These are phyloP conservation scores for Lampris megalopsis DNA, from an alignment of 2,113 vertebrate genomes.

Conservation along the genomic window DNA sequence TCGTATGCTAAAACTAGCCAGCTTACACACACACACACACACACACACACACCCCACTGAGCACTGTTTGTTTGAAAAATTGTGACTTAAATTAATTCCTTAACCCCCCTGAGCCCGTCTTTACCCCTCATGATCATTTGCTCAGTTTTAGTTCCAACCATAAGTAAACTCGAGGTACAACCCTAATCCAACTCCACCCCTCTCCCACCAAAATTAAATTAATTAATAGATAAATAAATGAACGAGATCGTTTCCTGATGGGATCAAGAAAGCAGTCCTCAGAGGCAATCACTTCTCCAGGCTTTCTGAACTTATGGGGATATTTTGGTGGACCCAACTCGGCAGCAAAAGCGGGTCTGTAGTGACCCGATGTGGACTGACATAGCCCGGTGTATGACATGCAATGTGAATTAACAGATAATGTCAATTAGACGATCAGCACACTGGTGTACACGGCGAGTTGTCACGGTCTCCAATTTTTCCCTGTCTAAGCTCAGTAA, in stretches of 20 bases:
- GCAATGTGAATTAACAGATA: conserved; percentile 54
- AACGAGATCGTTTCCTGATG: conserved; percentile 26
- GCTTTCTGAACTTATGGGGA: conserved; percentile 46
- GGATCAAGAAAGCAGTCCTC: conserved; percentile 23
- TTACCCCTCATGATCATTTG: conserved; percentile 26
- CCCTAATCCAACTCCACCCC: not conserved
- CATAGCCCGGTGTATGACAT: not conserved
- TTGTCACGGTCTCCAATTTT: conserved; percentile 57
- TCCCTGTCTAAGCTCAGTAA: conserved; percentile 75
- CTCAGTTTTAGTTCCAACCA: conserved; percentile 20
- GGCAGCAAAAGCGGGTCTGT: conserved; percentile 72
- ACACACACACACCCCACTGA: conserved; percentile 19
- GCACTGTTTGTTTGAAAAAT: conserved; percentile 14
- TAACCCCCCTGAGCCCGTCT: conserved; percentile 18
- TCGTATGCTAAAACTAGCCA: conserved; percentile 20
- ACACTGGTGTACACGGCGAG: not conserved
- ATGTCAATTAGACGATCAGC: conserved; percentile 68
- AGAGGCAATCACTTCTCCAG: not conserved
- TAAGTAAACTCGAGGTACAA: not conserved
- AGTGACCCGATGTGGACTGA: conserved; percentile 29
- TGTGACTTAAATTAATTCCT: conserved; percentile 19
- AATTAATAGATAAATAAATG: too few species aligned
- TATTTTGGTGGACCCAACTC: conserved; percentile 40
- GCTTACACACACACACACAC: not conserved
- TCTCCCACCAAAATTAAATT: conserved; percentile 36